Evolutionary conservation across 2,888 invertebrate genomes (phyloP), one percentile per base, ranked within the genome.

Genomic region (Oxystoma pomonae): DNA sequence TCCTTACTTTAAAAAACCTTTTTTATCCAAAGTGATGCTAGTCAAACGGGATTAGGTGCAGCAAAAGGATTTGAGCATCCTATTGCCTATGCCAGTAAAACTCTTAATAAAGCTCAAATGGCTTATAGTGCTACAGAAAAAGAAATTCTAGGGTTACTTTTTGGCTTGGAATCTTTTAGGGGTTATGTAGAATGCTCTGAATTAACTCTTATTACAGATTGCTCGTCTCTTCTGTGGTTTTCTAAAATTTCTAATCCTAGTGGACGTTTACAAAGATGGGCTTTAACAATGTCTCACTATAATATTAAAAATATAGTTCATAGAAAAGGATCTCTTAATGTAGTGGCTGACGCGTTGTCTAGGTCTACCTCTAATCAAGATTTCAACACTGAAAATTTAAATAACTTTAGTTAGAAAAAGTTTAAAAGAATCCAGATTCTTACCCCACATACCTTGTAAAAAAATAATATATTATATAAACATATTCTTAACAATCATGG

Each of bases 21-120:
- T 73, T 18, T 58, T 9, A 20, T 73, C 0, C 57, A 63, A 57
- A 65, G 61, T 22, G 76, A 77, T 65, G 76, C 75, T 16, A 68
- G 68, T 2, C 59, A 63, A 20, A 22, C 21, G 1, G 75, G 70
- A 2, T 1, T 77, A 2, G 74, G 73, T 1, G 73, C 68, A 5
- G 71, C 77, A 0, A 12, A 35, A 35, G 68, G 64, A n/a, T 19
- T 57, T 5, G 70, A 71, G 57, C 55, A 59, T n/a, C 55, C 59
- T 2, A 61, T 69, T 16, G 62, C 65, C 1, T 68, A 63, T 59
- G 55, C 61, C 12, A 62, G 63, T 57, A 55, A 59, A 51, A 59
- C 59, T 17, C 56, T 65, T 12, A 57, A 20, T 60, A 57, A 57
- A 35, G 12, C 35, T 51, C 62, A 60, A 21, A n/a, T 60, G 1